These are phyloP conservation scores for Rambutsinella grinnellia DNA, from an alignment of 2,888 invertebrate species.

Conservation along the genomic window DNA sequence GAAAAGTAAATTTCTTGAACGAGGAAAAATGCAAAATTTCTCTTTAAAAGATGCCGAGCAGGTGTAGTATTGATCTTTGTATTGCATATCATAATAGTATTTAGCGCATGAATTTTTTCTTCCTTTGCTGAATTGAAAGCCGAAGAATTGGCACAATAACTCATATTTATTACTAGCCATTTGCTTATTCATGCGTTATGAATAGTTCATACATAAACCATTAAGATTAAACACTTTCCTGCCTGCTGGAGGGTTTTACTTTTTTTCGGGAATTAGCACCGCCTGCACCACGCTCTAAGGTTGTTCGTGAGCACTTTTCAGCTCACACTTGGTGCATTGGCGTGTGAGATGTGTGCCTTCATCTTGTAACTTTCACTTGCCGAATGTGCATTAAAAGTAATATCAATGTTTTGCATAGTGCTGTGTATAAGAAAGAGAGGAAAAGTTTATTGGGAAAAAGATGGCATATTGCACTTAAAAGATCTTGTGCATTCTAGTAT, in stretches of 20 bases:
- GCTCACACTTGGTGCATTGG: neutral
- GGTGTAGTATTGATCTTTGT: too few species aligned
- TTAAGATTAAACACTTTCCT: neutral
- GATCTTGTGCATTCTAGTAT: neutral
- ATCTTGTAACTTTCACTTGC: neutral
- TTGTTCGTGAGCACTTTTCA: neutral
- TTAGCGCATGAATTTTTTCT: too few species aligned
- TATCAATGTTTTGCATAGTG: neutral
- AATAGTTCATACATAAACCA: neutral
- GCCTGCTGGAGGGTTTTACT: neutral
- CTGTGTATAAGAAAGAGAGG: neutral
- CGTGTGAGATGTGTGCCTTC: neutral
- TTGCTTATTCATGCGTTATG: neutral
- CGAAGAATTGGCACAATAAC: neutral
- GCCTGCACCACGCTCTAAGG: too few species aligned
- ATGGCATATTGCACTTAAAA: conserved; percentile 10
- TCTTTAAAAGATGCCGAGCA: too few species aligned
- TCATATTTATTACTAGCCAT: neutral
- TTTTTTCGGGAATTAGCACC: too few species aligned
- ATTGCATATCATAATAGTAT: too few species aligned
- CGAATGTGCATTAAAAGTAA: neutral
- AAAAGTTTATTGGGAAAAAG: neutral
- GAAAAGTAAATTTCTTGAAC: too few species aligned
- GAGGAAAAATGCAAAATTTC: too few species aligned
- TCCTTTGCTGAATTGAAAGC: neutral